phyloP scores from a whole-genome alignment of 2,797 vertebrate genomes.

The Vireo griseus region DNA sequence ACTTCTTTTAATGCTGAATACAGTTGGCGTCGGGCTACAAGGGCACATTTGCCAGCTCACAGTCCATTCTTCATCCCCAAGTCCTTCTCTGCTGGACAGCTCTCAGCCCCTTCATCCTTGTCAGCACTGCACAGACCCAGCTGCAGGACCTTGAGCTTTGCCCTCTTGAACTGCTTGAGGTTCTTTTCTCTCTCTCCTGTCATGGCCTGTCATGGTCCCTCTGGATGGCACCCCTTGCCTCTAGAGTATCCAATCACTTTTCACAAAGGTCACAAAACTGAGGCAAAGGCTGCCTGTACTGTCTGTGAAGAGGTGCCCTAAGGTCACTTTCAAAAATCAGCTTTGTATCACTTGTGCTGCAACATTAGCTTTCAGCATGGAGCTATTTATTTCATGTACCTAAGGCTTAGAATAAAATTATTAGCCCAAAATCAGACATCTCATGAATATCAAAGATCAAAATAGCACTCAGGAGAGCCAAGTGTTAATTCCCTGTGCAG shows the following conservation, averaged over 20 bases:
- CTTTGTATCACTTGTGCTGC: not conserved
- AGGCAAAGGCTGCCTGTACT: not conserved
- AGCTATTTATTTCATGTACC: not conserved
- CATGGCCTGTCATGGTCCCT: not conserved
- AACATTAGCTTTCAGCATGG: not conserved
- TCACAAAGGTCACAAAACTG: not conserved
- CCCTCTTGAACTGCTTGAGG: not conserved
- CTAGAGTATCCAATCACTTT: not conserved
- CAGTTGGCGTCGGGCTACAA: not conserved
- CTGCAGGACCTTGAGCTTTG: not conserved
- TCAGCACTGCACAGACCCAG: not conserved
- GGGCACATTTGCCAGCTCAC: rapidly evolving
- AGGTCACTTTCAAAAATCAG: not conserved
- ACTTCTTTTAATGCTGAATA: not conserved
- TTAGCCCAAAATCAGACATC: not conserved
- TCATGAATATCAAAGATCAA: not conserved
- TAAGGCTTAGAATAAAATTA: not conserved
- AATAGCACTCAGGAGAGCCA: not conserved
- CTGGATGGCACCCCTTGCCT: not conserved
- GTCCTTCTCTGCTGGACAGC: not conserved
- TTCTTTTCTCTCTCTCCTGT: rapidly evolving
- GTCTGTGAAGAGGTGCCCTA: not conserved
- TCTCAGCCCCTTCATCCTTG: not conserved
- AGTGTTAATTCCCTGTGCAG: not conserved
- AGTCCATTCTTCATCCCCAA: not conserved